Conservation (phyloP, 2,113 vertebrate genomes). For the Siphamia tubifer region DNA sequence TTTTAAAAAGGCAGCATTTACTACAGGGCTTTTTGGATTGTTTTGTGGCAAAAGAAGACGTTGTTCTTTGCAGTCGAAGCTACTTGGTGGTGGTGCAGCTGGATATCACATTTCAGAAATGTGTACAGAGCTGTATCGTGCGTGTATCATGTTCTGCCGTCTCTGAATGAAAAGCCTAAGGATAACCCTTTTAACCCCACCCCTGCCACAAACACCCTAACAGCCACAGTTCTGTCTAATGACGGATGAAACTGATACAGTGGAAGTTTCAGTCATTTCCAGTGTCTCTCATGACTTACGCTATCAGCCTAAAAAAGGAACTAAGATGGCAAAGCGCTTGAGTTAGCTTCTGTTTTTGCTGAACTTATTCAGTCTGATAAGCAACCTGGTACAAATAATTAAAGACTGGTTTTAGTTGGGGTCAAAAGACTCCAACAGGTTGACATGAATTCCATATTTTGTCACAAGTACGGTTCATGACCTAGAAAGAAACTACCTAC, state of each 20-base stretch:
- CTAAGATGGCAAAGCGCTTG: background rate
- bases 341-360: slow-evolving; percentile 39
- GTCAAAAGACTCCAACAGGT: too few species aligned
- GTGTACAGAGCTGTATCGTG: slow-evolving; percentile 20
- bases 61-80: background rate
- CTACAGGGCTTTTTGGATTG: too few species aligned
- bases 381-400: background rate
- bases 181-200: slow-evolving; percentile 10
- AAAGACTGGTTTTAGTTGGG: too few species aligned
- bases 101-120: slow-evolving; percentile 54
- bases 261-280: background rate
- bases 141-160: slow-evolving; percentile 50
- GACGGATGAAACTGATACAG: slow-evolving; percentile 2
- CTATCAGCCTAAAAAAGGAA: slow-evolving; percentile 14
- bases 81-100: background rate
- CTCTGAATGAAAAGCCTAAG: slow-evolving; percentile 32
- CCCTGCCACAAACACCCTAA: background rate
- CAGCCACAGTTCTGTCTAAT: background rate
- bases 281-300: background rate
- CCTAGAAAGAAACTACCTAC: too few species aligned
- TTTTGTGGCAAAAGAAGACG: too few species aligned
- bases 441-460: too few species aligned
- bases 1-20: background rate
- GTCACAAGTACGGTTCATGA: too few species aligned
- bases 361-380: background rate